These are phyloP conservation scores for Patagioenas fasciata DNA, from an alignment of 2,113 vertebrate genomes.

Conservation along the genomic window DNA sequence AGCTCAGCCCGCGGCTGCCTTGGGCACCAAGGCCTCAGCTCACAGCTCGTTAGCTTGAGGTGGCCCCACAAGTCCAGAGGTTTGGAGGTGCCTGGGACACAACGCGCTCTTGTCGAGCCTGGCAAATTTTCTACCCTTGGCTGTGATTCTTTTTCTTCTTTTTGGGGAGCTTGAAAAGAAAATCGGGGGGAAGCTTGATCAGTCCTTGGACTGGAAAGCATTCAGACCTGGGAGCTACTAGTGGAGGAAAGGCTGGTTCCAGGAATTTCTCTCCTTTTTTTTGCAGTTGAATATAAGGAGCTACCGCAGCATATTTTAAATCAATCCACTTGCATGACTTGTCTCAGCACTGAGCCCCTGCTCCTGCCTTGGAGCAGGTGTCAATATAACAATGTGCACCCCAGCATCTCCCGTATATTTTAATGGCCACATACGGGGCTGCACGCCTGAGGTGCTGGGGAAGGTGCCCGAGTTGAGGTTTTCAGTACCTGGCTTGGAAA, in stretches of 20 bases:
- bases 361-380: neutral
- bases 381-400: neutral
- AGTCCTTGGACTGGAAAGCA: neutral
- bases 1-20: slow-evolving; percentile 54
- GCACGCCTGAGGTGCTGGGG: neutral
- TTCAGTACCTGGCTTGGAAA: neutral
- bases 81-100: neutral
- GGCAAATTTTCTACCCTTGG: neutral
- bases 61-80: slow-evolving; percentile 3
- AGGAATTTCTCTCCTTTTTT: neutral
- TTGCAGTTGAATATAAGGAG: neutral
- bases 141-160: neutral
- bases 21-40: slow-evolving; percentile 55
- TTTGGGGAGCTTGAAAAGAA: neutral
- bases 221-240: neutral
- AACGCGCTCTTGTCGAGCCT: neutral
- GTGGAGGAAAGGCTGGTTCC: neutral
- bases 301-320: neutral
- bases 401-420: neutral
- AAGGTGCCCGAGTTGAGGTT: neutral
- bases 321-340: fast-evolving
- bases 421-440: fast-evolving
- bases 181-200: neutral
- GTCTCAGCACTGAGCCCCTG: neutral
- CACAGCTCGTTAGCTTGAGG: slow-evolving; percentile 54